These are phyloP conservation scores for Scopus umbretta DNA, from an alignment of 2,113 vertebrate species.

Conservation along the genomic window DNA sequence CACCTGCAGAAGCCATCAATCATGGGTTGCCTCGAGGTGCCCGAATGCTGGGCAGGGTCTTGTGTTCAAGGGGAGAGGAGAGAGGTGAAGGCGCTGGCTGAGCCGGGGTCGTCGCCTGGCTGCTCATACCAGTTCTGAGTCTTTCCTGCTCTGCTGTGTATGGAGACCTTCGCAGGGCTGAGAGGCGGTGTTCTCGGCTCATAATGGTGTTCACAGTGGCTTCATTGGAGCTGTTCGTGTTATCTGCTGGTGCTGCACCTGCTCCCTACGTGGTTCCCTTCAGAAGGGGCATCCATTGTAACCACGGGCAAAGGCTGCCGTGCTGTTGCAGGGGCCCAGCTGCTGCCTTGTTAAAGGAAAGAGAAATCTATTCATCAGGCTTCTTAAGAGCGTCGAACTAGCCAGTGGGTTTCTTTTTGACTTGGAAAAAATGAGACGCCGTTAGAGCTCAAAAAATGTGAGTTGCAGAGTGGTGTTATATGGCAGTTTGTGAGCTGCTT, in stretches of 20 bases:
- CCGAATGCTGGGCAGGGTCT: not conserved
- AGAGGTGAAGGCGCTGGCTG: not conserved
- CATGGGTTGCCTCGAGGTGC: not conserved
- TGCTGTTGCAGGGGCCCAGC: not conserved
- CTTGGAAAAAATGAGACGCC: not conserved
- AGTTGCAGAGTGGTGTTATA: not conserved
- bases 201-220: rapidly evolving
- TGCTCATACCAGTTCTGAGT: rapidly evolving
- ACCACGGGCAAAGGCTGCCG: not conserved
- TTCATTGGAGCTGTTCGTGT: not conserved
- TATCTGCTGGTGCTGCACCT: not conserved
- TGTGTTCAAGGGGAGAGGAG: not conserved
- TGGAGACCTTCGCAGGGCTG: not conserved
- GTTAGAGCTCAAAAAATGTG: not conserved
- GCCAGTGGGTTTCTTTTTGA: not conserved
- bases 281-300: not conserved
- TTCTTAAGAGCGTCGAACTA: not conserved
- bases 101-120: not conserved
- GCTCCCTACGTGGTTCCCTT: not conserved
- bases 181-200: rapidly evolving
- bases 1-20: not conserved
- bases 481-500: not conserved
- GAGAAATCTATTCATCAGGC: not conserved
- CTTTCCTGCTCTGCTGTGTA: not conserved
- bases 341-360: not conserved